A percentile compares a stretch with the other conserved stretches of the same genome.
These are phyloP conservation scores for Micromys minutus DNA, from an alignment of 2,113 vertebrate genomes.

Conservation along the genomic window DNA sequence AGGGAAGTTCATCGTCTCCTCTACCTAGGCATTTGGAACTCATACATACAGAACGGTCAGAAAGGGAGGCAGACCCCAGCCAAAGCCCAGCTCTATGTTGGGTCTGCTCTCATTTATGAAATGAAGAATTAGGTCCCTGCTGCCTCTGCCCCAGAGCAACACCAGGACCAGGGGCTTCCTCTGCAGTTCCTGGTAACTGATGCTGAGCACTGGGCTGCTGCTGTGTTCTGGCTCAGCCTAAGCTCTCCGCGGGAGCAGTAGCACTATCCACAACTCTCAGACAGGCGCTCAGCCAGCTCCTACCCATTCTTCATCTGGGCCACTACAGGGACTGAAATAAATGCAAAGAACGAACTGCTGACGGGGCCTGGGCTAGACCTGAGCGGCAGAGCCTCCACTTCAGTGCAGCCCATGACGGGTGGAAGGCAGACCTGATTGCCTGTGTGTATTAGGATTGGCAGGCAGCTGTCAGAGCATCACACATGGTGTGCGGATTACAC, in stretches of 20 bases:
- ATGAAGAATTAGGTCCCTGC: too few species aligned
- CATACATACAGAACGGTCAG: background rate
- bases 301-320: background rate
- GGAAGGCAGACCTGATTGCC: background rate
- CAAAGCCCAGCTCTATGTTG: background rate
- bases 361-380: background rate
- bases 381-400: background rate
- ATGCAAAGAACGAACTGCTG: background rate
- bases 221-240: background rate
- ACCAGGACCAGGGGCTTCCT: background rate
- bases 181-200: background rate
- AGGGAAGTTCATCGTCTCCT: too few species aligned
- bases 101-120: background rate
- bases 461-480: background rate
- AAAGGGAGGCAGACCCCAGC: background rate
- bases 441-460: accelerated
- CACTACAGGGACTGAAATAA: too few species aligned
- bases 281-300: background rate
- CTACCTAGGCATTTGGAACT: background rate
- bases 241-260: background rate
- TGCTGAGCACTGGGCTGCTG: background rate
- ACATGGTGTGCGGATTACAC: accelerated
- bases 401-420: background rate
- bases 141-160: background rate
- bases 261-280: background rate